These are phyloP conservation scores for Zosterops borbonicus DNA, from an alignment of 2,113 vertebrate species.

Conservation along the genomic window DNA sequence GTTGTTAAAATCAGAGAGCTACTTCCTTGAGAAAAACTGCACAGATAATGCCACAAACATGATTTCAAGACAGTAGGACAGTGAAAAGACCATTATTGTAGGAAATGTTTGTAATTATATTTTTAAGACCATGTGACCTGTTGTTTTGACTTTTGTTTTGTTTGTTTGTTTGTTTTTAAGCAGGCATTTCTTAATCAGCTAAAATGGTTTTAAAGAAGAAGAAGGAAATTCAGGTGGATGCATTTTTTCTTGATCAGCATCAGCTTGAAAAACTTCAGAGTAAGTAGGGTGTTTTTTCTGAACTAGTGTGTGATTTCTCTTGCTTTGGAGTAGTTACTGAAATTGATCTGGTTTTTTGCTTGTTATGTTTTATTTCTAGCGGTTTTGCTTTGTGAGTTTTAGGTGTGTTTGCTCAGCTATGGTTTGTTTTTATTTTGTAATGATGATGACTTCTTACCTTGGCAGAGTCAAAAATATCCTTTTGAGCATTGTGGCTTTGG, in stretches of 20 bases:
- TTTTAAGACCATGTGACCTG: not conserved
- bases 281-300: slow-evolving; percentile 51
- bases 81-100: not conserved
- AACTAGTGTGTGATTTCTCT: not conserved
- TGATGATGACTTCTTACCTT: not conserved
- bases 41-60: not conserved
- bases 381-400: not conserved
- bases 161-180: not conserved
- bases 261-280: slow-evolving; percentile 80
- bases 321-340: not conserved
- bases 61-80: not conserved
- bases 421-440: not conserved
- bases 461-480: not conserved
- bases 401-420: not conserved
- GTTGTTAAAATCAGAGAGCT: not conserved
- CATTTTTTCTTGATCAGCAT: slow-evolving; percentile 75
- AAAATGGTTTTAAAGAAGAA: slow-evolving; percentile 93
- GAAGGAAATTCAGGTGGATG: slow-evolving; percentile 82
- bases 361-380: not conserved
- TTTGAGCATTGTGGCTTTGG: accelerated
- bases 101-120: not conserved
- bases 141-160: not conserved
- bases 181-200: not conserved
- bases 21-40: not conserved
- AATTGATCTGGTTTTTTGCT: not conserved